Evolutionary conservation across 2,797 vertebrate genomes (phyloP).

Genomic region (Pitangus sulphuratus): DNA sequence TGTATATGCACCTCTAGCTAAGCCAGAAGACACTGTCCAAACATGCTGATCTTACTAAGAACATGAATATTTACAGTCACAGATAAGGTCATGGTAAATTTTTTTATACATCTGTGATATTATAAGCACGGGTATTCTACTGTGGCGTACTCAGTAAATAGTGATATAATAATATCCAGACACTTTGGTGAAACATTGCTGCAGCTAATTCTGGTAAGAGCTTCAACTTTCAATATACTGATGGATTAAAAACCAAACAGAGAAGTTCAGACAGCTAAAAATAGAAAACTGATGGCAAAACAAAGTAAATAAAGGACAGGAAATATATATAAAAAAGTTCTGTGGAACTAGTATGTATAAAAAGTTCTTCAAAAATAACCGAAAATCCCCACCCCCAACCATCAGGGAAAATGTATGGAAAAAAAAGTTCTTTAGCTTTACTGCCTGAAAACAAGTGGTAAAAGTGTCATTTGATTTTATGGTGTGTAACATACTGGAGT

Average conservation of each 20-base stretch:
- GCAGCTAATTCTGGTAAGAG: not conserved
- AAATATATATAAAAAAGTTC: not conserved
- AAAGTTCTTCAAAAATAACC: not conserved
- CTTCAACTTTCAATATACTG: not conserved
- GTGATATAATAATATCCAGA: not conserved
- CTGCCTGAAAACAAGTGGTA: conserved; percentile 10
- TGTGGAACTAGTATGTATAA: not conserved
- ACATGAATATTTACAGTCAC: not conserved
- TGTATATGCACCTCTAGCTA: not conserved
- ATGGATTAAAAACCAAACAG: not conserved
- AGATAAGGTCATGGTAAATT: not conserved
- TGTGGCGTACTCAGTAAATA: not conserved
- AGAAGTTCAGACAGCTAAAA: conserved; percentile 1
- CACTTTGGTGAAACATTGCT: not conserved
- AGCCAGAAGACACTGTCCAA: not conserved
- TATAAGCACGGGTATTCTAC: not conserved
- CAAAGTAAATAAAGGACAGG: not conserved
- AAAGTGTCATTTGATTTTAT: not conserved
- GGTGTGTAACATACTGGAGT: not conserved
- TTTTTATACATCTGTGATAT: not conserved
- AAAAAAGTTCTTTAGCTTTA: conserved; percentile 1
- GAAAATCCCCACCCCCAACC: not conserved
- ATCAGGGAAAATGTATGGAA: not conserved
- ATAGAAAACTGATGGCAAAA: not conserved
- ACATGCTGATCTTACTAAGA: not conserved